Conservation (phyloP, 37 sponge, comb jelly and placozoan species). For the Aphrocallistes beatrix region DNA sequence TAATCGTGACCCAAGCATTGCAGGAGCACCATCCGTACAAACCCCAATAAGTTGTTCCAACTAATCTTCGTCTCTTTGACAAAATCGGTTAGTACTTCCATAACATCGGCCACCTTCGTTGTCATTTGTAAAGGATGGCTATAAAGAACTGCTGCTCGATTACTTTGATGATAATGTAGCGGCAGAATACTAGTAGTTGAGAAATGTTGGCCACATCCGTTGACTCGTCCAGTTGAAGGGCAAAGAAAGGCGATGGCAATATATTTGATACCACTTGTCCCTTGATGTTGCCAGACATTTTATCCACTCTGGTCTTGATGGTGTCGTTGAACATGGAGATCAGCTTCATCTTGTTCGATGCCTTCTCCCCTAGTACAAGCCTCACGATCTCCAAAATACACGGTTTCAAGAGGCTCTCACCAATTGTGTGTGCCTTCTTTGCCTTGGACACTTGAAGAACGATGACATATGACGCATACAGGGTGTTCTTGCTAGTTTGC, state of each 20-base stretch:
- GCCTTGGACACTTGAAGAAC: background rate
- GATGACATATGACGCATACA: background rate
- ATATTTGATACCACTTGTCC: background rate
- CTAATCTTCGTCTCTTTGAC: background rate
- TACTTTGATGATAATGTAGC: background rate
- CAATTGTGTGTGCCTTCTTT: background rate
- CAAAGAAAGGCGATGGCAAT: background rate
- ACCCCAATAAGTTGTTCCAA: background rate
- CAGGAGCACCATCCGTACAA: background rate
- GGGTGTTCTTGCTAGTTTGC: background rate
- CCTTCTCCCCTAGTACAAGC: background rate
- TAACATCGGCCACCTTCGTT: no score
- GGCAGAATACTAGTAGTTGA: background rate
- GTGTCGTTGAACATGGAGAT: constrained; percentile 5
- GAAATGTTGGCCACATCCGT: constrained; percentile 9
- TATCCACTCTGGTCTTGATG: background rate
- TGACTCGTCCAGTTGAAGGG: background rate
- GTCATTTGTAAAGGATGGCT: no score
- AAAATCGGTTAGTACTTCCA: background rate
- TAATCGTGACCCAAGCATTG: background rate
- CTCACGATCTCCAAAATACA: background rate
- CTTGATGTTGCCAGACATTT: constrained; percentile 7
- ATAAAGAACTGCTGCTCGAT: background rate
- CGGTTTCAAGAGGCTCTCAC: background rate
- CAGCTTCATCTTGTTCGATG: background rate